Evolutionary conservation across 1,140 invertebrate genomes (phyloP).

Genomic region (Schlechtendalia chinensis): DNA sequence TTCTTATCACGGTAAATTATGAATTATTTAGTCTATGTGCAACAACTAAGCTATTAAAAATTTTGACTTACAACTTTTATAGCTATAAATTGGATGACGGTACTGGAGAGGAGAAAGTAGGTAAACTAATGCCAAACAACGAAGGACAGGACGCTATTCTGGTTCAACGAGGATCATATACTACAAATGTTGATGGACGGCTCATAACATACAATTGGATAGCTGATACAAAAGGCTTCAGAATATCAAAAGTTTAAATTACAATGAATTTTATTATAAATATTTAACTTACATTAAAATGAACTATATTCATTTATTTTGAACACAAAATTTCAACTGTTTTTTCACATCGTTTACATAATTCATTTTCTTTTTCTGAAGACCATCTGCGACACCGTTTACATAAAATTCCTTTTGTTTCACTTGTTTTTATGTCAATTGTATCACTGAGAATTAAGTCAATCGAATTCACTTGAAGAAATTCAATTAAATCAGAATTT

Average conservation of each 20-base stretch:
- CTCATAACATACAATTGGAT: conserved; percentile 41
- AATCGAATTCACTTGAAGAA: conserved; percentile 36
- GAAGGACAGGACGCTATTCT: conserved; percentile 38
- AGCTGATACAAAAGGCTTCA: conserved; percentile 44
- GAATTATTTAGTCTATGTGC: not conserved
- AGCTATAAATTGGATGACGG: conserved; percentile 43
- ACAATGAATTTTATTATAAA: conserved; percentile 4
- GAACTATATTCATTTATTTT: conserved; percentile 8
- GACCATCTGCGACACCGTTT: conserved; percentile 35
- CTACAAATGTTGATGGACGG: conserved; percentile 40
- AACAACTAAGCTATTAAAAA: not conserved
- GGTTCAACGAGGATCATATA: conserved; percentile 39
- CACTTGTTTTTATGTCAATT: conserved; percentile 6
- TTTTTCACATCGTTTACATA: conserved; percentile 39
- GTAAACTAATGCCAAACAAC: conserved; percentile 16
- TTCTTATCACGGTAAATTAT: conserved; percentile 31
- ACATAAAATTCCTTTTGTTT: conserved; percentile 1
- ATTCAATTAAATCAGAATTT: conserved; percentile 33
- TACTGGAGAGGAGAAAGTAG: conserved; percentile 38
- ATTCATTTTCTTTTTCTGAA: conserved; percentile 8
- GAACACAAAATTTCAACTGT: conserved; percentile 17
- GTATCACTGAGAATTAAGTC: conserved; percentile 13
- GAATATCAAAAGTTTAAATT: conserved; percentile 39
- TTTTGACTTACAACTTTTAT: not conserved
- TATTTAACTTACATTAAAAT: conserved; percentile 4